phyloP scores from a whole-genome alignment of 2,797 vertebrate species.

The Acipenser transmontanus region DNA sequence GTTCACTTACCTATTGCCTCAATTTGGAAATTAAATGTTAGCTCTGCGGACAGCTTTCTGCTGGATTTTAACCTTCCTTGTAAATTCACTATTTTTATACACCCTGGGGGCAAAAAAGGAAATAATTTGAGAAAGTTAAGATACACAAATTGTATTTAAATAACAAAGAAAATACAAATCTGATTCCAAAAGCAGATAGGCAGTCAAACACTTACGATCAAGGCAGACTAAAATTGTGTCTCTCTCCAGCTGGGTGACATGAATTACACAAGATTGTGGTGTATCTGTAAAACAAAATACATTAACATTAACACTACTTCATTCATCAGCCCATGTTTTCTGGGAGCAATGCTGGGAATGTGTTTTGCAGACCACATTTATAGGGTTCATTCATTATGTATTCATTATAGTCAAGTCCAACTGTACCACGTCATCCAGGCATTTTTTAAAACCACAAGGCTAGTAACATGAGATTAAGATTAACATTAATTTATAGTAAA shows the following conservation, averaged over 20 bases:
- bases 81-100: slow-evolving; percentile 92
- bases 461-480: too few relatives aligned
- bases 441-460: too few relatives aligned
- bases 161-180: background rate
- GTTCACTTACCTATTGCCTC: slow-evolving; percentile 75
- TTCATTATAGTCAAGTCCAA: too few relatives aligned
- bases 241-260: slow-evolving; percentile 85
- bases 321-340: too few relatives aligned
- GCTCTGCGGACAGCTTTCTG: slow-evolving; percentile 83
- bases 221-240: slow-evolving; percentile 90
- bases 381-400: too few relatives aligned
- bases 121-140: too few relatives aligned
- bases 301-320: background rate
- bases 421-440: too few relatives aligned
- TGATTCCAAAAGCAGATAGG: background rate
- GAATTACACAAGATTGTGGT: slow-evolving; percentile 81
- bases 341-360: too few relatives aligned
- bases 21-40: slow-evolving; percentile 91
- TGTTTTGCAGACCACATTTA: too few relatives aligned
- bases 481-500: too few relatives aligned
- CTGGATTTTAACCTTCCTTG: slow-evolving; percentile 89
- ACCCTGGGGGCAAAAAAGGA: slow-evolving; percentile 54
- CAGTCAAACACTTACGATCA: slow-evolving; percentile 68
- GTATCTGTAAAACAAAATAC: slow-evolving; percentile 54
- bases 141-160: too few relatives aligned